Evolutionary conservation across 2,888 invertebrate genomes (phyloP).

Genomic region (Orthonevra nobilis): DNA sequence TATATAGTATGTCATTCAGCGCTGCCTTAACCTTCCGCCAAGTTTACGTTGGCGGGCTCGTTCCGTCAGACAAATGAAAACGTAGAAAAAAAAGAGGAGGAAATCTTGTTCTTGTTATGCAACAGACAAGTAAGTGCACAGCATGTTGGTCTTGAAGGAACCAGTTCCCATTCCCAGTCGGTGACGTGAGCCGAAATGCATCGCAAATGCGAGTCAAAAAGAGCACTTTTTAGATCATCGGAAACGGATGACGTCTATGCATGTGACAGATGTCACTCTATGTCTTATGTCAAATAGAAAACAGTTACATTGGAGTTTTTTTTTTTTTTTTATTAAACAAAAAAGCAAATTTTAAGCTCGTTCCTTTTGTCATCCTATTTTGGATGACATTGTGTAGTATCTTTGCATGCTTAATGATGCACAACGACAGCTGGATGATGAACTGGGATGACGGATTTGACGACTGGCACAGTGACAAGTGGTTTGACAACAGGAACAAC

Average conservation of each 20-base stretch:
- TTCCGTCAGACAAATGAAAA: conserved; percentile 14
- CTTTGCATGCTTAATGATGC: conserved; percentile 75
- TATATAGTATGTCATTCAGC: conserved; percentile 40
- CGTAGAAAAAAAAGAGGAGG: conserved; percentile 1
- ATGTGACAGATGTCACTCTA: conserved; percentile 8
- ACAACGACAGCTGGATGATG: conserved; percentile 75
- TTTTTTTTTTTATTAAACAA: conserved; percentile 29
- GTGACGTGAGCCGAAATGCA: conserved; percentile 52
- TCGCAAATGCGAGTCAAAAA: conserved; percentile 60
- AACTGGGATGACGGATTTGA: conserved; percentile 76
- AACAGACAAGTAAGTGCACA: conserved; percentile 60
- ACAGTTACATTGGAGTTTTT: conserved; percentile 23
- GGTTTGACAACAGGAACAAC: conserved; percentile 71
- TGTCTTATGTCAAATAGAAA: conserved; percentile 41
- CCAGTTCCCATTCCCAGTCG: conserved; percentile 37
- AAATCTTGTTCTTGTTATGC: conserved; percentile 45
- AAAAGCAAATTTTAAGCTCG: no score
- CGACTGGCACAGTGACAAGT: conserved; percentile 70
- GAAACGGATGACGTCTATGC: conserved; percentile 62
- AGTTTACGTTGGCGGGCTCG: conserved; percentile 56
- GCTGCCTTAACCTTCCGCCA: conserved; percentile 63
- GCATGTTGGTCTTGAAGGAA: conserved; percentile 52
- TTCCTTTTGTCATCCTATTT: no score
- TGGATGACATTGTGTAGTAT: background rate
- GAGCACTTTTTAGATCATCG: conserved; percentile 47